phyloP scores from a whole-genome alignment of 2,888 invertebrate genomes.

The Cephalotes varians region DNA sequence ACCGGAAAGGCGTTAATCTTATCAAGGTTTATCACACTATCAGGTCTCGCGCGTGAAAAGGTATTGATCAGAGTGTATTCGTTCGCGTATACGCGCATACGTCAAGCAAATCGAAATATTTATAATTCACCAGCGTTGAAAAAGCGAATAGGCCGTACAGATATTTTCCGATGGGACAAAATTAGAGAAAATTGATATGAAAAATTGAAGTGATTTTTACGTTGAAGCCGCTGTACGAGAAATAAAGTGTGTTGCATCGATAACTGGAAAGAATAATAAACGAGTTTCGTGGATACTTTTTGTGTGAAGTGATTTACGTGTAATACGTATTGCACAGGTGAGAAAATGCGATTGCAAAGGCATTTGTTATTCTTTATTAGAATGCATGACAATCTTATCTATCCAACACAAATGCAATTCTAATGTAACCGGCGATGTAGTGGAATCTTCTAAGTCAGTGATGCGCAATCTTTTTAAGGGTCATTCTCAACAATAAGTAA shows the following conservation, averaged over 20 bases:
- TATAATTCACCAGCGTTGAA: not conserved
- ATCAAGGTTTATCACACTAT: conserved; percentile 78
- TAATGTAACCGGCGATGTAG: not conserved
- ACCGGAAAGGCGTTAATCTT: conserved; percentile 76
- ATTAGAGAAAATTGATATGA: not conserved
- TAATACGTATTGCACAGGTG: not conserved
- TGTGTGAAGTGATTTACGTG: not conserved
- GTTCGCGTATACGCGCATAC: not conserved
- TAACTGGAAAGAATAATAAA: not conserved
- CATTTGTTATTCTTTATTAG: not conserved
- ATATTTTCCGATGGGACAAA: not conserved
- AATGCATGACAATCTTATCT: not conserved
- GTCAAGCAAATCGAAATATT: not conserved
- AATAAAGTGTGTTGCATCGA: conserved; percentile 7
- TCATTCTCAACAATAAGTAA: no score
- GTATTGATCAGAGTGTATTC: conserved; percentile 26
- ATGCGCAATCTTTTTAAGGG: no score
- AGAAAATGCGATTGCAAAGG: not conserved
- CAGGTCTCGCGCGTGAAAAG: conserved; percentile 43
- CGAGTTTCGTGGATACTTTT: conserved; percentile 6
- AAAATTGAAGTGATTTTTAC: not conserved
- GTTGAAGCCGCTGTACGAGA: not conserved
- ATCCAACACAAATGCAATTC: not conserved
- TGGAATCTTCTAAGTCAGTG: no score
- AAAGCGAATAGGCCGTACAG: not conserved